Evolutionary conservation across 2,797 vertebrate genomes (phyloP).

Genomic region (Mormyrops attenuatus): DNA sequence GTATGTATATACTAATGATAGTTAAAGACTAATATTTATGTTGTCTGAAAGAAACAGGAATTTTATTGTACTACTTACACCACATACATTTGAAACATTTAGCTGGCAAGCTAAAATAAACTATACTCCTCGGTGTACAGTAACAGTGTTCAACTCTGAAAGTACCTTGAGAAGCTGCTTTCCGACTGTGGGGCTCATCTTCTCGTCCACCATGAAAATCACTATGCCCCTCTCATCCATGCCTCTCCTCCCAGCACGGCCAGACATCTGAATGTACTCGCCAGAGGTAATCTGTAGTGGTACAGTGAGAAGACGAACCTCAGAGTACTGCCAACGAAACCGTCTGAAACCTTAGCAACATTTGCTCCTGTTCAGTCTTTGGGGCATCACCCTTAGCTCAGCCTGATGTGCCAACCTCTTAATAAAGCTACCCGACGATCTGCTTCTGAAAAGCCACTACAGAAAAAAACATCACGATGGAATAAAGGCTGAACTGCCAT

Average conservation of each 20-base stretch:
- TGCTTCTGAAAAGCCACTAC: neutral
- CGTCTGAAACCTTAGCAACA: neutral
- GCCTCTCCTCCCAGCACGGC: constrained; percentile 89
- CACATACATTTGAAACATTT: neutral
- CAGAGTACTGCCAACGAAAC: neutral
- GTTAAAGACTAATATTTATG: neutral
- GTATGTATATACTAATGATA: neutral
- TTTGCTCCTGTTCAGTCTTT: neutral
- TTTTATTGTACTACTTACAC: neutral
- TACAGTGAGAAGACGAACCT: neutral
- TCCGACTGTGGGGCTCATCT: constrained; percentile 92
- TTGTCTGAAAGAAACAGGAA: neutral
- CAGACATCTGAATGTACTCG: constrained; percentile 99
- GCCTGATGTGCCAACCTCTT: neutral
- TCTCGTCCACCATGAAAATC: constrained; percentile 97
- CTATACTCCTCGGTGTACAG: neutral
- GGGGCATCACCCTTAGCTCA: neutral
- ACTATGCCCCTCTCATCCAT: constrained; percentile 98
- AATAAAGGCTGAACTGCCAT: neutral
- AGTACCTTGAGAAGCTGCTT: constrained; percentile 94
- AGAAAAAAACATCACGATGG: neutral
- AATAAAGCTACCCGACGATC: neutral
- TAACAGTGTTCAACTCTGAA: neutral
- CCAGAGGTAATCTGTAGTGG: constrained; percentile 83
- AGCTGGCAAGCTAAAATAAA: neutral